phyloP scores from a whole-genome alignment of 2,888 invertebrate species.

The Dasypogon diadema region DNA sequence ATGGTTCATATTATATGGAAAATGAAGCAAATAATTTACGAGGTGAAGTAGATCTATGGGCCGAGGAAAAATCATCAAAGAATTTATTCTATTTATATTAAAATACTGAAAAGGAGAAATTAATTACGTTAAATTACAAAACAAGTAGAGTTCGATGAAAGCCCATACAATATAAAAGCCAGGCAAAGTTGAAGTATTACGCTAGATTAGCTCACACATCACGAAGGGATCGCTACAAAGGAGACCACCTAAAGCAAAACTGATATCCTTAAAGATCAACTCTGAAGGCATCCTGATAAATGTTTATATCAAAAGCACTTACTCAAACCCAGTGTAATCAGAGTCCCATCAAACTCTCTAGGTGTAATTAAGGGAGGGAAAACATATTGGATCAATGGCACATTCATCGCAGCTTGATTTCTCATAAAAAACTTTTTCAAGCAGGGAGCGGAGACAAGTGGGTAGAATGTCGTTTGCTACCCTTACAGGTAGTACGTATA shows the following conservation, averaged over 20 bases:
- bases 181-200: too few species aligned
- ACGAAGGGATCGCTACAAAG: too few species aligned
- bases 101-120: too few species aligned
- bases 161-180: too few species aligned
- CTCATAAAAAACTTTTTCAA: neutral
- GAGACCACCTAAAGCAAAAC: neutral
- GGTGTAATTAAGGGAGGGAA: slow-evolving; percentile 6
- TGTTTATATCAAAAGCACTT: neutral
- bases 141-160: too few species aligned
- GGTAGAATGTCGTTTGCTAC: neutral
- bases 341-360: neutral
- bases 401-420: neutral
- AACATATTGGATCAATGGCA: neutral
- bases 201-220: too few species aligned
- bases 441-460: neutral
- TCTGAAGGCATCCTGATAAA: neutral
- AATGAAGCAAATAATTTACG: too few species aligned
- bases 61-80: too few species aligned
- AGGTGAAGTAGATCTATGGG: too few species aligned
- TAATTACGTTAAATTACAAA: too few species aligned
- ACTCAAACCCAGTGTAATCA: neutral
- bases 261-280: neutral
- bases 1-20: too few species aligned
- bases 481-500: neutral
- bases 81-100: too few species aligned